A percentile compares a stretch with the other conserved stretches of the same genome.
phyloP scores from a whole-genome alignment of 2,113 vertebrate genomes.

The Mormyrus iriodes region DNA sequence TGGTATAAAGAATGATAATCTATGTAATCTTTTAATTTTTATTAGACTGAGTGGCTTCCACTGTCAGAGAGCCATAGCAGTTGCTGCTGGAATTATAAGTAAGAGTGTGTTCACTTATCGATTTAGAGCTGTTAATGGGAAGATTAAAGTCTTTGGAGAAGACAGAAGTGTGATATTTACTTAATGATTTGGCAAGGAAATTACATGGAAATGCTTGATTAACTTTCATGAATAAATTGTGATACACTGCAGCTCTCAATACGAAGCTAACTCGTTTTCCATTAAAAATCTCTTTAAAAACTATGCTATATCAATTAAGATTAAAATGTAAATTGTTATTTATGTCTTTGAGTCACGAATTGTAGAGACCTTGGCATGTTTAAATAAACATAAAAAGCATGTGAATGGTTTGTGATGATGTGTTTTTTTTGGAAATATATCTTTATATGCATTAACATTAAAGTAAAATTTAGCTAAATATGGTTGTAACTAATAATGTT shows the following conservation, averaged over 20 bases:
- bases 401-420: background rate
- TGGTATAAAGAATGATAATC: slow-evolving; percentile 13
- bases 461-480: too few relatives aligned
- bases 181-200: background rate
- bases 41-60: background rate
- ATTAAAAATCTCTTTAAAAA: background rate
- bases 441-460: background rate
- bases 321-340: background rate
- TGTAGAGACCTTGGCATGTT: background rate
- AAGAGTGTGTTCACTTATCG: slow-evolving; percentile 12
- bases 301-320: background rate
- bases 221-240: slow-evolving; percentile 11
- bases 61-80: slow-evolving; percentile 8
- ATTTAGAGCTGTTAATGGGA: slow-evolving; percentile 23
- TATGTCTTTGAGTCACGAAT: background rate
- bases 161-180: slow-evolving; percentile 27
- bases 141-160: slow-evolving; percentile 19
- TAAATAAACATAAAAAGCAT: background rate
- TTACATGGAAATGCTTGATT: background rate
- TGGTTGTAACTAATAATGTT: background rate
- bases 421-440: background rate
- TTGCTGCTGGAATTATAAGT: slow-evolving; percentile 23
- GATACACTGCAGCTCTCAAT: background rate
- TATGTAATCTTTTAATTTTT: slow-evolving; percentile 17
- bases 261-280: background rate